These are phyloP conservation scores for Oryzias celebensis DNA, from an alignment of 2,113 vertebrate genomes.

Conservation along the genomic window DNA sequence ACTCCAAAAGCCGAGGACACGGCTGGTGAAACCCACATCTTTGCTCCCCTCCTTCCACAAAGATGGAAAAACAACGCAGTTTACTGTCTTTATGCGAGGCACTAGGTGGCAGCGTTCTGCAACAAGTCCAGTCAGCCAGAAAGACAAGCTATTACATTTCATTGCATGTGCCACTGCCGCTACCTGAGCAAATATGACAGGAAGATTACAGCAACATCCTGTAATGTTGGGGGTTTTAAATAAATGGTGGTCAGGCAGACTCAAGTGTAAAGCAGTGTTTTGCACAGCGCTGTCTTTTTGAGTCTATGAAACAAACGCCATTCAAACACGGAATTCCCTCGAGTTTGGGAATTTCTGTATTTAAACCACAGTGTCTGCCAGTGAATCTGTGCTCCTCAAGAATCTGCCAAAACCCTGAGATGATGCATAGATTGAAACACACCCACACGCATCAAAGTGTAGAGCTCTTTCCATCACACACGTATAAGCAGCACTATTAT, in stretches of 20 bases:
- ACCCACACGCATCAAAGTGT: slow-evolving; percentile 63
- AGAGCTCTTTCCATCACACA: slow-evolving; percentile 31
- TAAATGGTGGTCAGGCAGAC: slow-evolving; percentile 1
- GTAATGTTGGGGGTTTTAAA: not conserved
- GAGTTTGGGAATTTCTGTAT: slow-evolving; percentile 7
- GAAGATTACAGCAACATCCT: slow-evolving; percentile 32
- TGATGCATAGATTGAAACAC: slow-evolving; percentile 68
- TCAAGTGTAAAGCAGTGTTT: not conserved
- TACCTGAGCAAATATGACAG: slow-evolving; percentile 24
- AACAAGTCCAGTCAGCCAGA: slow-evolving; percentile 35
- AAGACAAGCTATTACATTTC: slow-evolving; percentile 26
- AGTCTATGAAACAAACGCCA: not conserved
- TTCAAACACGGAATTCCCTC: slow-evolving; percentile 28
- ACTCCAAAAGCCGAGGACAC: too few species aligned
- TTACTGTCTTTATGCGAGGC: slow-evolving; percentile 4
- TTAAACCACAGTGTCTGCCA: slow-evolving; percentile 25
- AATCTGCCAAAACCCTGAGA: slow-evolving; percentile 41
- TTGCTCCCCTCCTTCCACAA: too few species aligned
- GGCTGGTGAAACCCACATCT: too few species aligned
- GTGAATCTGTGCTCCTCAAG: slow-evolving; percentile 13
- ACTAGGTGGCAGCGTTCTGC: slow-evolving; percentile 61
- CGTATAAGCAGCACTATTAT: slow-evolving; percentile 42
- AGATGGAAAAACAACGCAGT: not conserved
- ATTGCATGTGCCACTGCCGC: slow-evolving; percentile 36
- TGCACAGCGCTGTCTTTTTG: not conserved